Evolutionary conservation across 2,797 vertebrate species (phyloP), one percentile per base, ranked within the genome.

Genomic region (Coregonus suidteri): DNA sequence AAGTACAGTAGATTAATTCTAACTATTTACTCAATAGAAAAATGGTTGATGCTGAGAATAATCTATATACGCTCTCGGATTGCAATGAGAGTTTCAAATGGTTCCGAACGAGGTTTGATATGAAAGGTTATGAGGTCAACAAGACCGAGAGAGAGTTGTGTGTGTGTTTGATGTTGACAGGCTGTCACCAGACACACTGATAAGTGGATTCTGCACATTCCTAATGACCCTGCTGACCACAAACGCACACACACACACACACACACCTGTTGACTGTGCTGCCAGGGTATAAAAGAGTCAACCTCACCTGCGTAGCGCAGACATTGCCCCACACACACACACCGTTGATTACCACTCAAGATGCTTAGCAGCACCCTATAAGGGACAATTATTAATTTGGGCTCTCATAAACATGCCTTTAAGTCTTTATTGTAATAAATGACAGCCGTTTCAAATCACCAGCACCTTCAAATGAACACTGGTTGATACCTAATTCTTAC

Each of bases 171-270:
- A 95, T 93, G 94, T 94, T 84, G 84, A 77, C 1, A n/a, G 80
- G 84, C 91, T 94, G 93, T 95, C 94, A 94, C 90, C 93, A 92
- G 87, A 81, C 79, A 80, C 79, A 87, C 84, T 84, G 93, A 95
- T 94, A 93, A 93, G 90, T 76, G 86, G 92, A 95, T 95, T 95
- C 93, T 95, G 92, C 93, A 92, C 94, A 95, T 95, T 94, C 93
- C 91, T 25, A 25, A 25, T 25, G 25, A 25, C 25, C 25, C 25
- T 25, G 25, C 25, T 25, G 25, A 25, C 25, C 25, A 47, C 41
- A 47, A 7, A 47, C 7, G 9, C 7, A 47, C 41, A 47, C 41
- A 11, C 41, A 47, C 41, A 47, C 41, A 47, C 41, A 11, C 41
- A 47, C 41, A 47, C 41, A 20, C n/a, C 9, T 13, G 41, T 47